These are phyloP conservation scores for Micronycteris hirsuta DNA, from an alignment of 2,113 vertebrate genomes.

Conservation along the genomic window DNA sequence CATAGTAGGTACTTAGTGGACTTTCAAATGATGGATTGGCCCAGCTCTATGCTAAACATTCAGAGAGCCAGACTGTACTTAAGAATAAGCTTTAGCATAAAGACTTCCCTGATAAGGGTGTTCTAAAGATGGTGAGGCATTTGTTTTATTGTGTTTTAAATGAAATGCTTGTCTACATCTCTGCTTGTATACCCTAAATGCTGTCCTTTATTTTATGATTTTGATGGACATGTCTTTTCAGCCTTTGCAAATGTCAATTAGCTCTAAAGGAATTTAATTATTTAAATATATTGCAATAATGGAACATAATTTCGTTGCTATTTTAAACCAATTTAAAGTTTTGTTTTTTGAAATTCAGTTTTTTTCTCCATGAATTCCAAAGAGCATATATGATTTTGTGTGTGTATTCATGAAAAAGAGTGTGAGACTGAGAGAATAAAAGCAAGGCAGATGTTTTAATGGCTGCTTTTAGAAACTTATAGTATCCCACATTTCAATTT, in stretches of 20 bases:
- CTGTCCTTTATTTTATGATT: not conserved
- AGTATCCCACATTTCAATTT: not conserved
- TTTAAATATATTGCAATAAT: not conserved
- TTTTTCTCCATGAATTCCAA: not conserved
- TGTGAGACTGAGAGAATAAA: not conserved
- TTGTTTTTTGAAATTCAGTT: constrained; percentile 15
- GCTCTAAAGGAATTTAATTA: not conserved
- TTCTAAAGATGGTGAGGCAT: not conserved
- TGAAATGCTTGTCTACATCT: not conserved
- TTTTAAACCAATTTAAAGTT: not conserved
- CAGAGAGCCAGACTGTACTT: not conserved
- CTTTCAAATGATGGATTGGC: not conserved
- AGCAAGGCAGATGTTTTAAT: not conserved
- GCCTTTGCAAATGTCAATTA: not conserved
- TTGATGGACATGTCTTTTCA: not conserved
- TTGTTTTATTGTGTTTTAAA: not conserved
- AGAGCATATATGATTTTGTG: not conserved
- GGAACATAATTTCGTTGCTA: not conserved
- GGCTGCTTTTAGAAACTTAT: not conserved
- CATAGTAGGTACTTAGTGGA: constrained; percentile 5
- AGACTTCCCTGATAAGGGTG: not conserved
- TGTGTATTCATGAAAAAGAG: not conserved
- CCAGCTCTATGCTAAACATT: not conserved
- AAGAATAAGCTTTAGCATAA: not conserved
- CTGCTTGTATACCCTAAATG: not conserved